Percentiles rank a stretch among this genome's conserved stretches.
phyloP scores from a whole-genome alignment of 2,888 invertebrate genomes.

The Arrhopalites spinosus region DNA sequence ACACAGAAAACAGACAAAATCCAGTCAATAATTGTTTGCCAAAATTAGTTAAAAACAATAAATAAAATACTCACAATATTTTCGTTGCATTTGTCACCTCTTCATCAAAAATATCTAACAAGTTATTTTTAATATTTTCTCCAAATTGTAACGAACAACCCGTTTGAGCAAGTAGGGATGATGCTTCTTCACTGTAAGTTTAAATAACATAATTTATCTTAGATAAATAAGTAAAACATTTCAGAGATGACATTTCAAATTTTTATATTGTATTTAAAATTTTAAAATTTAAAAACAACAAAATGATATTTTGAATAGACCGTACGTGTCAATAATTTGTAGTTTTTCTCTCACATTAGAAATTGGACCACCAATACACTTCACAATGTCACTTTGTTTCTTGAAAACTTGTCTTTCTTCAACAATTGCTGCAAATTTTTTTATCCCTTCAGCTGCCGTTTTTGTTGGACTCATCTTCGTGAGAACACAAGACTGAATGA shows the following conservation, averaged over 20 bases:
- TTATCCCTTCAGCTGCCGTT: constrained; percentile 30
- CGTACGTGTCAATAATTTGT: constrained; percentile 43
- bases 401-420: constrained; percentile 34
- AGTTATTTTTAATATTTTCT: constrained; percentile 14
- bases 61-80: neutral
- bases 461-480: too few species aligned
- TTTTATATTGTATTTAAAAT: too few species aligned
- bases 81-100: constrained; percentile 15
- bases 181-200: constrained; percentile 1
- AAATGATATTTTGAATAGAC: too few species aligned
- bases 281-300: too few species aligned
- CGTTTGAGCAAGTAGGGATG: neutral
- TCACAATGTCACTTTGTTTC: constrained; percentile 40
- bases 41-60: neutral
- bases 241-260: too few species aligned
- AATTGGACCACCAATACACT: constrained; percentile 41
- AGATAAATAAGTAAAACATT: too few species aligned
- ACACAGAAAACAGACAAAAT: constrained; percentile 7
- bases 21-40: neutral
- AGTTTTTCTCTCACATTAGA: constrained; percentile 43
- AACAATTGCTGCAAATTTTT: constrained; percentile 41
- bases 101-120: constrained; percentile 41
- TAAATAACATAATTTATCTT: too few species aligned
- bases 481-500: too few species aligned
- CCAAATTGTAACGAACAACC: neutral